Base-by-base conservation (phyloP, 2,797 vertebrate genomes). In the Sorex maritimensis region DNA sequence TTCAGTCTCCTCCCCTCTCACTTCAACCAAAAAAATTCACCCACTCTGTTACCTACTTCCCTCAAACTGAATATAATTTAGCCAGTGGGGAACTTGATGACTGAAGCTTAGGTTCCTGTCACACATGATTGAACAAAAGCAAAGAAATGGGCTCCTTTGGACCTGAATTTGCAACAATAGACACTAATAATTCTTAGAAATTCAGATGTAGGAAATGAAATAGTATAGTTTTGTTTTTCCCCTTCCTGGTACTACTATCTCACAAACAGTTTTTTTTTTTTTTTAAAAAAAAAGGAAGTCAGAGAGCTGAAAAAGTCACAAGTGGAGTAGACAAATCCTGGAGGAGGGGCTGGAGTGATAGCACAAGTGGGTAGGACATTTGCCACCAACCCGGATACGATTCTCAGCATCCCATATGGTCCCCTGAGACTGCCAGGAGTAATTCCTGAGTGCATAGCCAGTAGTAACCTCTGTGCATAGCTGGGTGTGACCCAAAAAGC, bases 231-330 rank as follows among this genome's bases (percentile, higher is more conserved):
- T 21, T 58, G 49, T 1, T 41, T 28, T 24, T 17, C 1, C 30
- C 23, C 21, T 17, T 63, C 75, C 17, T 87, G 46, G 21, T 65
- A 69, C 10, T 34, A 17, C 1, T 55, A 5, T 78, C 8, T 63
- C n/a, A 15, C 26, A 67, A 80, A 38, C 17, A 34, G 61, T n/a
- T 55, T 55, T 55, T 55, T 55, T 55, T 55, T 55, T 17, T 55
- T 55, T 55, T 12, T 6, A 49, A 49, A 23, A 73, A 88, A 96
- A 58, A 30, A 78, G 83, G 95, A 97, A 93, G 90, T 86, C 7
- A 24, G 17, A 3, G 6, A 72, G 5, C 17, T 34, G 11, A 23
- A 44, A 80, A 77, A 87, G 79, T 49, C 28, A 10, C 30, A 88
- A 87, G 21, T 1, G 4, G 4, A 74, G 28, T n/a, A 26, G 81